Percentiles rank a stretch among this genome's conserved stretches.
Evolutionary conservation across 2,113 vertebrate species (phyloP).

Genomic region (Forbesichthys papilliferus): DNA sequence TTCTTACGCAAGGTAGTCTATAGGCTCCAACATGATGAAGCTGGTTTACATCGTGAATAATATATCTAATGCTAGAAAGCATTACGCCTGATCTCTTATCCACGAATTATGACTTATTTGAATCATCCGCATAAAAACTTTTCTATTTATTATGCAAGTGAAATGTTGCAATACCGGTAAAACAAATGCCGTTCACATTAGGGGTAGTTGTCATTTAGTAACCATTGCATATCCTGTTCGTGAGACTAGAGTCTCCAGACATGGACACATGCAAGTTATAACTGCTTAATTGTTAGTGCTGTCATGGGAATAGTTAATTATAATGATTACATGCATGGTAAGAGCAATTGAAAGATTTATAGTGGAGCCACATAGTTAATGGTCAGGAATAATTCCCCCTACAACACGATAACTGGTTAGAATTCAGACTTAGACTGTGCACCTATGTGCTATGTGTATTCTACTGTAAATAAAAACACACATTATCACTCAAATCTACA

Average conservation of each 20-base stretch:
- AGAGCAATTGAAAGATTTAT: slow-evolving; percentile 56
- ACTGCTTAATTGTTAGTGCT: slow-evolving; percentile 63
- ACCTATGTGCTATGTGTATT: neutral
- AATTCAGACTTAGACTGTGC: neutral
- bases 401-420: neutral
- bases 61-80: no score
- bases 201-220: slow-evolving; percentile 21
- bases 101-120: no score
- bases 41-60: no score
- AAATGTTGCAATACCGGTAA: neutral
- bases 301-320: slow-evolving; percentile 58
- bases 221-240: slow-evolving; percentile 25
- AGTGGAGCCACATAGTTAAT: slow-evolving; percentile 37
- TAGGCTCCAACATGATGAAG: no score
- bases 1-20: no score
- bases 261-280: slow-evolving; percentile 60
- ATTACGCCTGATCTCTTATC: no score
- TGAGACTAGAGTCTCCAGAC: no score
- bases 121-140: no score
- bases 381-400: slow-evolving; percentile 34
- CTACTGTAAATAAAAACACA: neutral
- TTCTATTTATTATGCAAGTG: neutral
- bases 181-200: neutral
- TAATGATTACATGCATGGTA: slow-evolving; percentile 35
- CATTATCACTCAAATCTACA: neutral